These are phyloP conservation scores for Aphaenogaster rudis DNA, from an alignment of 1,140 invertebrate species.

Conservation along the genomic window DNA sequence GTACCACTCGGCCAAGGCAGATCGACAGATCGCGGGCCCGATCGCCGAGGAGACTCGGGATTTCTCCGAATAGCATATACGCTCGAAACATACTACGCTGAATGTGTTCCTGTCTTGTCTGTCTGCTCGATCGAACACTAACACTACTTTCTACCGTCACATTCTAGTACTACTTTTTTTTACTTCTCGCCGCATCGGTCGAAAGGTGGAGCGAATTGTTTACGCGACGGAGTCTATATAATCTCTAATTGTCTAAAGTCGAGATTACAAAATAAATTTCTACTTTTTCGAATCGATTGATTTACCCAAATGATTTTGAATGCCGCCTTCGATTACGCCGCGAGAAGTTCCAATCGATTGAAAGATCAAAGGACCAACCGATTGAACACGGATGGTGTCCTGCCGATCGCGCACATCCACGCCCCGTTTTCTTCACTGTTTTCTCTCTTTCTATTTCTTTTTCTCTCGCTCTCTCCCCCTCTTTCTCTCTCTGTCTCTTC, in stretches of 20 bases:
- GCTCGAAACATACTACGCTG: slow-evolving; percentile 7
- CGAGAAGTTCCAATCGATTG: background rate
- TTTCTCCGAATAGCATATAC: slow-evolving; percentile 28
- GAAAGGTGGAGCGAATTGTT: background rate
- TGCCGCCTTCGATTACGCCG: background rate
- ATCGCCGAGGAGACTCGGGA: background rate
- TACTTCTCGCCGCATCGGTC: background rate
- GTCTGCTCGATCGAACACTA: slow-evolving; percentile 55
- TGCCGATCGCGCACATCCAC: background rate
- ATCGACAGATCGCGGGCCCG: slow-evolving; percentile 33
- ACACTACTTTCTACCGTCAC: slow-evolving; percentile 9
- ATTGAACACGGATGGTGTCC: slow-evolving; percentile 32
- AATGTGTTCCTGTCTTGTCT: slow-evolving; percentile 49
- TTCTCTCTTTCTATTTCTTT: slow-evolving; percentile 45
- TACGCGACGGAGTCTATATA: background rate
- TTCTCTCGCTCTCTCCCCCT: slow-evolving; percentile 71
- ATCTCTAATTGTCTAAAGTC: background rate
- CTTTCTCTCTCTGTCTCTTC: slow-evolving; percentile 72
- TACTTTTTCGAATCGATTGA: background rate
- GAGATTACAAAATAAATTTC: background rate
- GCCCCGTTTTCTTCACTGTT: slow-evolving; percentile 46
- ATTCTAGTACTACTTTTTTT: slow-evolving; percentile 1
- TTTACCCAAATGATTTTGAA: background rate
- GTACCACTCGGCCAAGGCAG: slow-evolving; percentile 82
- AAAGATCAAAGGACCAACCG: slow-evolving; percentile 16